These are phyloP conservation scores for Bubo blakistoni DNA, from an alignment of 2,113 vertebrate genomes.

Conservation along the genomic window DNA sequence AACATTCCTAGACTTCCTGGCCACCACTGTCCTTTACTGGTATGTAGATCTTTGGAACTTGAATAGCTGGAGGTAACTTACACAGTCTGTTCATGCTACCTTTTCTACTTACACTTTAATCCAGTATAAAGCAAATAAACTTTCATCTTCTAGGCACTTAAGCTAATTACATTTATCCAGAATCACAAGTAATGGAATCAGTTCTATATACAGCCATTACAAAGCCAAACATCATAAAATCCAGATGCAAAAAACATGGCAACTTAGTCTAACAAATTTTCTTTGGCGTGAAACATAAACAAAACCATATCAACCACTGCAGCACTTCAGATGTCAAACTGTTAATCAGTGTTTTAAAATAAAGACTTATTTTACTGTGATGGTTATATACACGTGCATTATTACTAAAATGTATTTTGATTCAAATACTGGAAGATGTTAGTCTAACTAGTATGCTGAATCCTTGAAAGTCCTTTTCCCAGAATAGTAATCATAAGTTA, in stretches of 20 bases:
- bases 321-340: constrained; percentile 12
- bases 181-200: constrained; percentile 25
- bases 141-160: constrained; percentile 70
- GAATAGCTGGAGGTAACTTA: constrained; percentile 27
- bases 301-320: neutral
- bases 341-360: neutral
- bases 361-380: neutral
- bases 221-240: constrained; percentile 67
- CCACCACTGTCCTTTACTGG: constrained; percentile 31
- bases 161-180: constrained; percentile 65
- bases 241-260: constrained; percentile 67
- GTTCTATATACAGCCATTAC: constrained; percentile 35
- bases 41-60: constrained; percentile 26
- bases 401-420: neutral
- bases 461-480: neutral
- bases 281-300: constrained; percentile 61
- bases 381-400: neutral
- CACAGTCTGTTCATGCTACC: constrained; percentile 43
- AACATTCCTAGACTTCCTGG: constrained; percentile 65
- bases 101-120: constrained; percentile 60
- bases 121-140: constrained; percentile 61
- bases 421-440: neutral
- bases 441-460: neutral
- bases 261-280: constrained; percentile 70
- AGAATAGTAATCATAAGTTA: neutral